Percentiles rank a stretch among this genome's conserved stretches.
Evolutionary conservation across 2,888 invertebrate genomes (phyloP).

Genomic region (Stictocephala bisonia): DNA sequence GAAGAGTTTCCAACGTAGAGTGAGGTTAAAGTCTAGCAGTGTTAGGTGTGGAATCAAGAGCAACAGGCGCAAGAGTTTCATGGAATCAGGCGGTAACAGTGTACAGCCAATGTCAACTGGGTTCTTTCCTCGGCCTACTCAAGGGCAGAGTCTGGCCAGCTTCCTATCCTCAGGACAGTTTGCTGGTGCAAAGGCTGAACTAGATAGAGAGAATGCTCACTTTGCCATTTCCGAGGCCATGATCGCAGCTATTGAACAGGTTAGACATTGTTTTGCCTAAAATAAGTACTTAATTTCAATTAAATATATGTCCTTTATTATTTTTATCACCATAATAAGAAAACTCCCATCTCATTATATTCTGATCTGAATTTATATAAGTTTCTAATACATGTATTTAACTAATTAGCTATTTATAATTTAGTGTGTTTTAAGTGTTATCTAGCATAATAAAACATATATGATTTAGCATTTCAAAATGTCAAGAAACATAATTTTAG

Average conservation of each 20-base stretch:
- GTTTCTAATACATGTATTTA: constrained; percentile 10
- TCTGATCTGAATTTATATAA: not conserved
- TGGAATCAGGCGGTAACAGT: constrained; percentile 71
- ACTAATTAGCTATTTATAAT: no score
- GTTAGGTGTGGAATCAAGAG: constrained; percentile 48
- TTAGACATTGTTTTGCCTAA: constrained; percentile 50
- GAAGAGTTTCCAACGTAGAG: not conserved
- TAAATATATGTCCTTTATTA: no score
- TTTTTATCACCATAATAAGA: no score
- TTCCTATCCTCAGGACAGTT: constrained; percentile 80
- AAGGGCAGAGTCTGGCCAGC: constrained; percentile 78
- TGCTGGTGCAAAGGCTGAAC: constrained; percentile 76
- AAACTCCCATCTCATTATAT: not conserved
- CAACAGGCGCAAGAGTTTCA: constrained; percentile 69
- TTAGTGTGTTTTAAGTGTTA: no score
- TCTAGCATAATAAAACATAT: no score
- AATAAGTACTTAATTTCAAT: not conserved
- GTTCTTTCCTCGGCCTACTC: constrained; percentile 71
- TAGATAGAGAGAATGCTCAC: constrained; percentile 88
- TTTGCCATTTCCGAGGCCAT: constrained; percentile 86
- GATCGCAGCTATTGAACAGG: constrained; percentile 83
- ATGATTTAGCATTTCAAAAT: no score
- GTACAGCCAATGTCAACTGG: constrained; percentile 72
- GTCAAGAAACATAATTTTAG: no score
- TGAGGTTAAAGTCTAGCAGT: constrained; percentile 30